Percentiles rank a stretch among this genome's conserved stretches.
Evolutionary conservation across 2,113 vertebrate genomes (phyloP).

Genomic region (Petrocephalus zakoni): DNA sequence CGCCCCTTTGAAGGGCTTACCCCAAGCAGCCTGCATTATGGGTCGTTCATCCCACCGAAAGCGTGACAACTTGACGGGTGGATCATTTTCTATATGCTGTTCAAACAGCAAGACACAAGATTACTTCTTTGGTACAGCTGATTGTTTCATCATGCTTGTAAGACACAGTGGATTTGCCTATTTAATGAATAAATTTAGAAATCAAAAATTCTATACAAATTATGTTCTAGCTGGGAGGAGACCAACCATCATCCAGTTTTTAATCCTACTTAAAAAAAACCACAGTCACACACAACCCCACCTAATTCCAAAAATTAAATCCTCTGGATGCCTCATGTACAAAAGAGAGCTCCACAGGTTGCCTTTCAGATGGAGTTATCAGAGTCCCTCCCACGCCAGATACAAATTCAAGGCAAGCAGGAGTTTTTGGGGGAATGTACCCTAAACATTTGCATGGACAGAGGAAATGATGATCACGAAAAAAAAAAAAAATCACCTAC

Average conservation of each 20-base stretch:
- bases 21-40: too few species aligned
- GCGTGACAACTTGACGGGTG: background rate
- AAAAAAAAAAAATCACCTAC: background rate
- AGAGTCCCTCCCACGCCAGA: background rate
- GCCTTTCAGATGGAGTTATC: background rate
- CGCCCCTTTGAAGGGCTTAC: too few species aligned
- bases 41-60: too few species aligned
- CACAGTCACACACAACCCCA: background rate
- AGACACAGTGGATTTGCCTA: background rate
- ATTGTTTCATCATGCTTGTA: background rate
- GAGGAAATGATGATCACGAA: background rate
- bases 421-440: too few species aligned
- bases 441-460: background rate
- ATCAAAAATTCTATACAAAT: background rate
- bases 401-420: background rate
- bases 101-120: background rate
- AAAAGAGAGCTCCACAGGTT: background rate
- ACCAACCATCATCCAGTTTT: background rate
- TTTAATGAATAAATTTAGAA: background rate
- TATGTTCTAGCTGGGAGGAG: background rate
- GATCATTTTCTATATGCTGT: background rate
- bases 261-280: background rate
- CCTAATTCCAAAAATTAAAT: background rate
- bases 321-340: background rate
- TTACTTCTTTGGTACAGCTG: background rate